These are phyloP conservation scores for Elanus axillaris DNA, from an alignment of 2,113 vertebrate genomes.

Conservation along the genomic window DNA sequence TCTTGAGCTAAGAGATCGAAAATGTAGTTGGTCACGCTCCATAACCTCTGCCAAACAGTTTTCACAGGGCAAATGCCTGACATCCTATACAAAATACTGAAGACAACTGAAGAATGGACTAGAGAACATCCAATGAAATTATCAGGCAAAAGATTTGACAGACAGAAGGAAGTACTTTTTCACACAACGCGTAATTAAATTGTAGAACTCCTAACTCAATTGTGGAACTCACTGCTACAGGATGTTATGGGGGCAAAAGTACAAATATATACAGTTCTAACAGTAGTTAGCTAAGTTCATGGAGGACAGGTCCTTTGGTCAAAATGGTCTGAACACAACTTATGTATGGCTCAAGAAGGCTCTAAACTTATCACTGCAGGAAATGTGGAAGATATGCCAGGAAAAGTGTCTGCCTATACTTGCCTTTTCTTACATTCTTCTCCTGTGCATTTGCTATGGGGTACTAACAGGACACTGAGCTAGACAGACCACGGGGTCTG, in stretches of 20 bases:
- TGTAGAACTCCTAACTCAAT: background rate
- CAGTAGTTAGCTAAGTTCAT: background rate
- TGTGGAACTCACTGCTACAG: background rate
- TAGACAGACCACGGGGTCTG: background rate
- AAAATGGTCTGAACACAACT: background rate
- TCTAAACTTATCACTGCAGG: background rate
- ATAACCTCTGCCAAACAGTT: background rate
- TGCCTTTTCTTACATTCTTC: background rate
- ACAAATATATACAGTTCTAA: background rate
- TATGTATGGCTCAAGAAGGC: background rate
- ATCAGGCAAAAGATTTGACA: background rate
- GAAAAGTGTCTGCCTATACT: background rate
- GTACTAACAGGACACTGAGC: background rate
- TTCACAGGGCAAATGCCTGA: background rate
- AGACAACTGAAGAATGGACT: background rate
- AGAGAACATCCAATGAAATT: constrained; percentile 5
- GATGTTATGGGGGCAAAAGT: background rate
- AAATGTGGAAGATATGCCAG: background rate
- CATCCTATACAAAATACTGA: background rate
- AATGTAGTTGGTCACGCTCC: background rate
- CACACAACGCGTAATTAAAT: background rate
- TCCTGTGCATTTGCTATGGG: background rate
- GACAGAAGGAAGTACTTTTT: constrained; percentile 36
- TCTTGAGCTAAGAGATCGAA: background rate
- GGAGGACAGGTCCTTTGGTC: background rate